Evolutionary conservation across 2,888 invertebrate genomes (phyloP), one percentile per base, ranked within the genome.

Genomic region (Busseola fusca): DNA sequence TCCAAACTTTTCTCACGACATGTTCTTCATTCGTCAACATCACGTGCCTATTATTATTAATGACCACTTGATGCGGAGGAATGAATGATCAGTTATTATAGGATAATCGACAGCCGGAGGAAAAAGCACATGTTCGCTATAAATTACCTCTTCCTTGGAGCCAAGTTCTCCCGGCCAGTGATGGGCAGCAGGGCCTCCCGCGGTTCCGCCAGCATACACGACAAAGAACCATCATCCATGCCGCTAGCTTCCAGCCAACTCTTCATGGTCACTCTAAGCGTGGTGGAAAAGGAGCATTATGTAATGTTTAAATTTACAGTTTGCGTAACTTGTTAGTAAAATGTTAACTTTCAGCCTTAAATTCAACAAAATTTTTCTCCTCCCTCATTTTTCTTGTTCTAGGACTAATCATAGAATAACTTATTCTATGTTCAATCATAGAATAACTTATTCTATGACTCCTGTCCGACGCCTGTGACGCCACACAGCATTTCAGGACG

Each of bases 111-210:
- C 0, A 27, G 7, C 21, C 14, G 7, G 6, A 27, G 14, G 16
- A 9, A 16, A 27, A 64, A 27, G 21, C 14, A 34, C 2, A 62
- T 30, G 5, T 40, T 64, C 6, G 6, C 3, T 16, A 37, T 34
- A 18, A 40, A n/a, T 76, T 79, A 84, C 95, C 95, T 91, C 83
- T 94, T 95, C 64, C 95, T 92, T 0, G 95, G 95, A 0, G 92
- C 94, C 77, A 96, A 84, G 86, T 96, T 96, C 81, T 96, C 96
- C 76, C 95, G 92, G 42, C 95, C 92, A 0, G 96, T 93, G 79
- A 96, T 96, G 1, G 96, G 95, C 37, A 96, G 90, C 50, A 96
- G 87, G 1, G 95, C 96, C 76, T 96, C 96, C 63, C 96, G 91
- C 6, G 96, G 96, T 86, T 95, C 95, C 0, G 92, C 93, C 57